Percentiles rank a stretch among this genome's conserved stretches.
Evolutionary conservation across 2,797 vertebrate species (phyloP).

Genomic region (Acrocephalus scirpaceus): DNA sequence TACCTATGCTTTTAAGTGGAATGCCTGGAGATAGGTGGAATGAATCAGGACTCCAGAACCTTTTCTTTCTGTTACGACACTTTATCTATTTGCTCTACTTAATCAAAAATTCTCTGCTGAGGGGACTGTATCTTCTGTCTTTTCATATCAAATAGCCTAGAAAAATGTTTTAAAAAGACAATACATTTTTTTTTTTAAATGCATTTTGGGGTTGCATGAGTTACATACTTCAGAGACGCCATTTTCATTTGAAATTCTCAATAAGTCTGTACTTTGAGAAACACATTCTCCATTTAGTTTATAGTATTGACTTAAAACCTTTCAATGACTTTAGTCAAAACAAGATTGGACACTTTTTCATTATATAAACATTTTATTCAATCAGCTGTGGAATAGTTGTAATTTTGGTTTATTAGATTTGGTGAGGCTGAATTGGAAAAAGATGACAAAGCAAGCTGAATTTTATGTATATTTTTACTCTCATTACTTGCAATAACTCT

Average conservation of each 20-base stretch:
- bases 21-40: background rate
- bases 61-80: background rate
- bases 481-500: background rate
- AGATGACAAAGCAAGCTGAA: background rate
- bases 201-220: background rate
- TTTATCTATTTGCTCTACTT: background rate
- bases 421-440: background rate
- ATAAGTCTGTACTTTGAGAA: background rate
- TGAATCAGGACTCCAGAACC: background rate
- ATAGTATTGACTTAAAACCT: background rate
- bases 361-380: conserved; percentile 1
- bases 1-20: background rate
- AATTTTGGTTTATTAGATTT: conserved; percentile 34
- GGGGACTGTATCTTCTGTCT: background rate
- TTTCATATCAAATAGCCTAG: background rate
- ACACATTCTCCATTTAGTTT: background rate
- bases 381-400: background rate
- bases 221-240: background rate
- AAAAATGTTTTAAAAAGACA: background rate
- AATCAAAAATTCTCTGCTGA: background rate
- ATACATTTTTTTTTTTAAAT: background rate
- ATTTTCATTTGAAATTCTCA: background rate
- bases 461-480: background rate
- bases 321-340: background rate
- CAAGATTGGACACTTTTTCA: background rate